phyloP scores from a whole-genome alignment of 2,888 invertebrate species.

The Drosophila trichaetosa region DNA sequence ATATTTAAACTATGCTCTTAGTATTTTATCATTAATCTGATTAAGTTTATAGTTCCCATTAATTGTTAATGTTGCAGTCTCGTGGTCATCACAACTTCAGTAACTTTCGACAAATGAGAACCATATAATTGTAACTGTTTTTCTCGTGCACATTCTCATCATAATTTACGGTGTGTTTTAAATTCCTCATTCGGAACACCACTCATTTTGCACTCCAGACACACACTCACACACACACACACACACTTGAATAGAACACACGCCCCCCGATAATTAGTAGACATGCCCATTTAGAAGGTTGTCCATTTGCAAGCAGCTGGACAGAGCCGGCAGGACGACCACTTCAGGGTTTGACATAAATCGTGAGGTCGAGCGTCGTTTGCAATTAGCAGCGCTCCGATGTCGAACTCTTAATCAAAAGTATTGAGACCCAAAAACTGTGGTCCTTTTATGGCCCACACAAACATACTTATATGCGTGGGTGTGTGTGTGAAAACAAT shows the following conservation, averaged over 20 bases:
- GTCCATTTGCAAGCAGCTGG: conserved; percentile 37
- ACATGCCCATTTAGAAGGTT: conserved; percentile 65
- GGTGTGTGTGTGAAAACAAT: conserved; percentile 36
- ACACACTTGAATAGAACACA: conserved; percentile 45
- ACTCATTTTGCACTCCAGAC: conserved; percentile 34
- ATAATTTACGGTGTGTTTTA: conserved; percentile 26
- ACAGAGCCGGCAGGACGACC: conserved; percentile 30
- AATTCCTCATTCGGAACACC: conserved; percentile 9
- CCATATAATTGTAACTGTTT: neutral
- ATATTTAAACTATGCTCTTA: neutral
- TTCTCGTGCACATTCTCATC: neutral
- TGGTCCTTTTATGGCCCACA: conserved; percentile 68
- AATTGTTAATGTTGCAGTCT: neutral
- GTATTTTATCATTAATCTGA: neutral
- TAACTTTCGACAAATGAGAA: neutral
- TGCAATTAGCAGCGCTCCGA: conserved; percentile 73
- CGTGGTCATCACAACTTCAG: neutral
- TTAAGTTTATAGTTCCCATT: neutral
- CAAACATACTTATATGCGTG: conserved; percentile 10
- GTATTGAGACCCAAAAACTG: conserved; percentile 69
- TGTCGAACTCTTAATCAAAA: conserved; percentile 80
- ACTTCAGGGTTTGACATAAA: conserved; percentile 69
- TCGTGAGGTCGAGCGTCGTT: conserved; percentile 71
- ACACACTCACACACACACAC: conserved; percentile 8
- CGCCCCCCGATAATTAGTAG: conserved; percentile 72